Percentiles rank a stretch among this genome's conserved stretches.
phyloP scores from a whole-genome alignment of 2,888 invertebrate genomes.

The Peribatodes rhomboidaria region DNA sequence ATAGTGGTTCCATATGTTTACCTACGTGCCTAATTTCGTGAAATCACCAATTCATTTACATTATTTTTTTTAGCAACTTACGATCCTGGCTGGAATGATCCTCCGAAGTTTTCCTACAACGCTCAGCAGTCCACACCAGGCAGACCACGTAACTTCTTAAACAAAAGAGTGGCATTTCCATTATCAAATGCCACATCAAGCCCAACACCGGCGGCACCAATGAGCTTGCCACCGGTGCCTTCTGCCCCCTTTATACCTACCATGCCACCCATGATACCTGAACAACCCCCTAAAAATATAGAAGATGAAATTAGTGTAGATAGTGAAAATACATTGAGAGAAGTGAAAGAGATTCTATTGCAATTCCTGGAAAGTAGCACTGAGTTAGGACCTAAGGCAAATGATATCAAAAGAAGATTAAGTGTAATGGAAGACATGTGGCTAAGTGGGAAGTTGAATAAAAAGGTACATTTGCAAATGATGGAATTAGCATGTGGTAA shows the following conservation, averaged over 20 bases:
- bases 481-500: slow-evolving; percentile 85
- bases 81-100: slow-evolving; percentile 88
- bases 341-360: slow-evolving; percentile 70
- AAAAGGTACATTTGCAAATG: slow-evolving; percentile 78
- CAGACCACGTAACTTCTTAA: slow-evolving; percentile 79
- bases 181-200: slow-evolving; percentile 60
- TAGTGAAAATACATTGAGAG: slow-evolving; percentile 64
- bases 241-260: slow-evolving; percentile 46
- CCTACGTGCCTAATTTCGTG: too few species aligned
- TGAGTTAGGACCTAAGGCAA: slow-evolving; percentile 76
- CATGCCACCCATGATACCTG: slow-evolving; percentile 47
- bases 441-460: slow-evolving; percentile 84
- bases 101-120: slow-evolving; percentile 82
- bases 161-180: slow-evolving; percentile 85
- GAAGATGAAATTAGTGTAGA: slow-evolving; percentile 58
- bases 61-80: slow-evolving; percentile 61
- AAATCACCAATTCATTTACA: not conserved
- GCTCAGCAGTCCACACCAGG: slow-evolving; percentile 71
- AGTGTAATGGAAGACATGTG: slow-evolving; percentile 86
- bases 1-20: slow-evolving; percentile 14
- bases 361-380: slow-evolving; percentile 68
- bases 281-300: slow-evolving; percentile 27
- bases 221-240: slow-evolving; percentile 67
- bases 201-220: slow-evolving; percentile 50
- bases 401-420: slow-evolving; percentile 85